phyloP scores from a whole-genome alignment of 92 coral and sea anemone species.

The Epizoanthus scotinus region DNA sequence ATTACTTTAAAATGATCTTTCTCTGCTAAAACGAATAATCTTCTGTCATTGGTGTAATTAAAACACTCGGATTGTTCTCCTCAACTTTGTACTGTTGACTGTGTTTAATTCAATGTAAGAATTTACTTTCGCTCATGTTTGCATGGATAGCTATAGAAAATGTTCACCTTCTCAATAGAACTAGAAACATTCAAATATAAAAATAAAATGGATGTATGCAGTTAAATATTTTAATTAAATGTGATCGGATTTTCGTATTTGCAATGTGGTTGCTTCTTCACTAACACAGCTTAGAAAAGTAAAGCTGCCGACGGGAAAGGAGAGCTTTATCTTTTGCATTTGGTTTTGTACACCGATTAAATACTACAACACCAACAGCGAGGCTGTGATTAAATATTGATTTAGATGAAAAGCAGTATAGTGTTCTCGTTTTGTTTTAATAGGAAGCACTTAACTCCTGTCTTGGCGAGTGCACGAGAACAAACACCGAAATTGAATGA shows the following conservation, averaged over 20 bases:
- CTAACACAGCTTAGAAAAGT: slow-evolving; percentile 13
- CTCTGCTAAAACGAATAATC: slow-evolving; percentile 22
- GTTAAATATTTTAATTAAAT: slow-evolving; percentile 8
- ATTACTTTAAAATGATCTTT: slow-evolving; percentile 18
- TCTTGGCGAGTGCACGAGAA: background rate
- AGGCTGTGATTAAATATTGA: slow-evolving; percentile 16
- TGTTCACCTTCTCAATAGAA: background rate
- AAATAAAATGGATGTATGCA: background rate
- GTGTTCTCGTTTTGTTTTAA: slow-evolving; percentile 3
- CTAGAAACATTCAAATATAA: background rate
- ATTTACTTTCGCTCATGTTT: background rate
- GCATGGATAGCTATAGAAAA: background rate
- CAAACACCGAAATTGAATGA: slow-evolving; percentile 12
- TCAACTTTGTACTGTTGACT: background rate
- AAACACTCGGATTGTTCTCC: background rate
- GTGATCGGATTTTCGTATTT: slow-evolving; percentile 6
- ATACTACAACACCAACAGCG: background rate
- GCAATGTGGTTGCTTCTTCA: background rate
- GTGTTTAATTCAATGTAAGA: slow-evolving; percentile 1
- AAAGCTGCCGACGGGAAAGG: slow-evolving; percentile 11
- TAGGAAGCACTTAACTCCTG: slow-evolving; percentile 25
- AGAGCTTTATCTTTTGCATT: background rate
- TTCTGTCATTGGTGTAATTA: slow-evolving; percentile 17
- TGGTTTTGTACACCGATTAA: slow-evolving; percentile 22
- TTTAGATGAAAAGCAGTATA: background rate